A percentile compares a stretch with the other conserved stretches of the same genome.
phyloP scores from a whole-genome alignment of 2,888 invertebrate genomes.

The Dromius quadrimaculatus region DNA sequence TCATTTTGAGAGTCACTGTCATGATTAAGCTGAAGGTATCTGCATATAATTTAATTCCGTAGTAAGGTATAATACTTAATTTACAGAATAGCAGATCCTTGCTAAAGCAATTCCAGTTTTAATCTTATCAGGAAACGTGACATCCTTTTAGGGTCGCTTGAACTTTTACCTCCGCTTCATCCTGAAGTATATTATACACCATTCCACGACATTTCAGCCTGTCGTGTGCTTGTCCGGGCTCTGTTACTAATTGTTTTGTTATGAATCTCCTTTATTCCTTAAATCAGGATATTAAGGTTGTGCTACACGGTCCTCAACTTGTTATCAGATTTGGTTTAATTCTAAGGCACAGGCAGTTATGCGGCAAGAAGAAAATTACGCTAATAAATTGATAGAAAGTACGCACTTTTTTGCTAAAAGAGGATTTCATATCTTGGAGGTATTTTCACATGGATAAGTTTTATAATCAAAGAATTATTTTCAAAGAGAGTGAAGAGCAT shows the following conservation, averaged over 20 bases:
- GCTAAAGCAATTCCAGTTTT: slow-evolving; percentile 33
- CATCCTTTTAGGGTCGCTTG: slow-evolving; percentile 25
- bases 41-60: slow-evolving; percentile 22
- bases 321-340: slow-evolving; percentile 32
- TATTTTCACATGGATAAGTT: neutral
- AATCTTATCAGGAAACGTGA: slow-evolving; percentile 37
- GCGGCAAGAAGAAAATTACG: neutral
- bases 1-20: neutral
- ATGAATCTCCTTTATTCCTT: slow-evolving; percentile 37
- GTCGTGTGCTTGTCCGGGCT: slow-evolving; percentile 1
- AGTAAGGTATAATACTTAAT: slow-evolving; percentile 32
- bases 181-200: no score
- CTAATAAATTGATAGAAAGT: no score
- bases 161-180: slow-evolving; percentile 1
- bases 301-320: slow-evolving; percentile 31
- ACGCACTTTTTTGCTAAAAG: no score
- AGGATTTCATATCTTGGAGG: no score
- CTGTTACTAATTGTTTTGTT: slow-evolving; percentile 32
- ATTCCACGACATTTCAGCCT: neutral
- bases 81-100: slow-evolving; percentile 33
- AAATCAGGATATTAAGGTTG: slow-evolving; percentile 37
- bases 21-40: slow-evolving; percentile 1
- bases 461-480: neutral
- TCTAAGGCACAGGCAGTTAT: slow-evolving; percentile 1
- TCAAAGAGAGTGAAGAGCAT: neutral